Percentiles rank a stretch among this genome's conserved stretches.
Conservation (phyloP, 2,113 vertebrate genomes). For the Arenaria interpres region DNA sequence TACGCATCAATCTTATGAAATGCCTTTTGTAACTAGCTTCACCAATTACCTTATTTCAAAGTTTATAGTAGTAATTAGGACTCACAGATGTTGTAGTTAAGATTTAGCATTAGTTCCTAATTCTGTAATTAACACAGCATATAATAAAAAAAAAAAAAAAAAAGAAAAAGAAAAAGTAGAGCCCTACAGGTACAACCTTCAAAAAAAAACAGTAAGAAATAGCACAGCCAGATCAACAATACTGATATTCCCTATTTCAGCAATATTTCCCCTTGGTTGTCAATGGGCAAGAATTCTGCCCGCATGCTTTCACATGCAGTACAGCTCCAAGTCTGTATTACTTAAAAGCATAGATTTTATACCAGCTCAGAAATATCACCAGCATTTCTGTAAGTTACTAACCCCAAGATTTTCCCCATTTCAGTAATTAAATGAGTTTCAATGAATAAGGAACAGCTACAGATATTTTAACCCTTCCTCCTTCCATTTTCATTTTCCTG, state of each 20-base stretch:
- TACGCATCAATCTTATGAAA: not conserved
- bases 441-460: not conserved
- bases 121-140: not conserved
- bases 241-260: not conserved
- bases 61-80: conserved; percentile 1
- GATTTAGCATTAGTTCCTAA: conserved; percentile 4
- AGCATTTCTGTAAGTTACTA: not conserved
- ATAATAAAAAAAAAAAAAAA: not conserved
- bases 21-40: not conserved
- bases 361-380: not conserved
- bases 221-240: not conserved
- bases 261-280: not conserved
- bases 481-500: not conserved
- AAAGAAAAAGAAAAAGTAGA: not conserved
- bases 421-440: not conserved
- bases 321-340: not conserved
- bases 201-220: not conserved
- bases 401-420: not conserved
- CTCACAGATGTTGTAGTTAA: not conserved
- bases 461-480: not conserved
- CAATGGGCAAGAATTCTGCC: not conserved
- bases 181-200: not conserved
- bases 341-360: not conserved
- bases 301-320: not conserved
- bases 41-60: conserved; percentile 20